Percentiles rank a stretch among this genome's conserved stretches.
Conservation (phyloP, 1,140 invertebrate species). For the Macrosteles quadrilineatus region DNA sequence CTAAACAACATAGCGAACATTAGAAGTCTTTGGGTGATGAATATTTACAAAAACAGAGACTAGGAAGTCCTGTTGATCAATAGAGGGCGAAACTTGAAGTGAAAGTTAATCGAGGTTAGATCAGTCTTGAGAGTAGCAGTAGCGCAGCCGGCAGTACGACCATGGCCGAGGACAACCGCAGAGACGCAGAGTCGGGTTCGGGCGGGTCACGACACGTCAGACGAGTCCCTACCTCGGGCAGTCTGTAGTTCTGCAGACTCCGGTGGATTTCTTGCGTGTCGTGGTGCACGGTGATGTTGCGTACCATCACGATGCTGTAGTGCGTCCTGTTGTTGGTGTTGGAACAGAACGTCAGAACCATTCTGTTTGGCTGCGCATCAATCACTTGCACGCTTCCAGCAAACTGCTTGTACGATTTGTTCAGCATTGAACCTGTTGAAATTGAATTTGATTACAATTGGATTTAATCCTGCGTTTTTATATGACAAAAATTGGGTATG, state of each 20-base stretch:
- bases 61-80: no score
- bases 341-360: conserved; percentile 72
- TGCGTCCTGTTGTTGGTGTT: conserved; percentile 59
- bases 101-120: no score
- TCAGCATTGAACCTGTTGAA: conserved; percentile 49
- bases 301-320: conserved; percentile 65
- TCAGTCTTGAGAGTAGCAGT: no score
- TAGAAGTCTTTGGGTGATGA: no score
- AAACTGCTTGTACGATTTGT: conserved; percentile 63
- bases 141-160: no score
- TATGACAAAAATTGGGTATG: no score
- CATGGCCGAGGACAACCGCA: no score
- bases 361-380: conserved; percentile 70
- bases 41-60: no score
- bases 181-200: background rate
- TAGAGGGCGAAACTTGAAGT: no score
- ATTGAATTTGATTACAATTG: no score
- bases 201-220: background rate
- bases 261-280: conserved; percentile 2
- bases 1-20: no score
- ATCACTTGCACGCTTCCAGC: conserved; percentile 70
- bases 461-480: no score
- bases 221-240: background rate
- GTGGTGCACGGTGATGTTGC: background rate
- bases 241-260: background rate